Conservation (phyloP, 2,113 vertebrate species). For the Tinamus guttatus region DNA sequence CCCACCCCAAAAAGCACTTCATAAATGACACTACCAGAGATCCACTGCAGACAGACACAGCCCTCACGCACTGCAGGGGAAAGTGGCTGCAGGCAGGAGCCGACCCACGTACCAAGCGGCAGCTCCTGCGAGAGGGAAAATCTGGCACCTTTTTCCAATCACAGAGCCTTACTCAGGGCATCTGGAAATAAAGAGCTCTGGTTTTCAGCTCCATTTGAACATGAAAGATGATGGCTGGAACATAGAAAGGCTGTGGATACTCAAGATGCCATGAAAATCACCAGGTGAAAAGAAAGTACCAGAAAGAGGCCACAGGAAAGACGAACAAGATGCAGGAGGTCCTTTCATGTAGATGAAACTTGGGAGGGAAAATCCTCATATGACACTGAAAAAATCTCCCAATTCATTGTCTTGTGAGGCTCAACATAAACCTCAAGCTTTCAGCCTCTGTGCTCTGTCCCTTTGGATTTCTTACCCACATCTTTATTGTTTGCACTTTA, state of each 20-base stretch:
- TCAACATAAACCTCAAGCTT: not conserved
- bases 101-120: rapidly evolving
- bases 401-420: rapidly evolving
- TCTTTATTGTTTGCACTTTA: not conserved
- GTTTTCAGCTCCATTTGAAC: not conserved
- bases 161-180: not conserved
- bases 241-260: not conserved
- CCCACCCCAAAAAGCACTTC: not conserved
- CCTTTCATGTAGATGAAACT: not conserved
- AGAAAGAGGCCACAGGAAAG: not conserved
- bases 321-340: not conserved
- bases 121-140: rapidly evolving
- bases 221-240: not conserved
- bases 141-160: not conserved
- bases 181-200: not conserved
- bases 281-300: not conserved
- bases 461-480: not conserved
- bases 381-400: not conserved
- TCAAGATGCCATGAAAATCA: not conserved
- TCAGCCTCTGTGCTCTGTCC: not conserved
- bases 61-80: not conserved
- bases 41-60: too few relatives aligned
- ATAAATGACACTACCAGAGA: not conserved
- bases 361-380: not conserved
- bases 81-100: not conserved